Evolutionary conservation across 2,113 vertebrate genomes (phyloP).

Genomic region (Vidua chalybeata): DNA sequence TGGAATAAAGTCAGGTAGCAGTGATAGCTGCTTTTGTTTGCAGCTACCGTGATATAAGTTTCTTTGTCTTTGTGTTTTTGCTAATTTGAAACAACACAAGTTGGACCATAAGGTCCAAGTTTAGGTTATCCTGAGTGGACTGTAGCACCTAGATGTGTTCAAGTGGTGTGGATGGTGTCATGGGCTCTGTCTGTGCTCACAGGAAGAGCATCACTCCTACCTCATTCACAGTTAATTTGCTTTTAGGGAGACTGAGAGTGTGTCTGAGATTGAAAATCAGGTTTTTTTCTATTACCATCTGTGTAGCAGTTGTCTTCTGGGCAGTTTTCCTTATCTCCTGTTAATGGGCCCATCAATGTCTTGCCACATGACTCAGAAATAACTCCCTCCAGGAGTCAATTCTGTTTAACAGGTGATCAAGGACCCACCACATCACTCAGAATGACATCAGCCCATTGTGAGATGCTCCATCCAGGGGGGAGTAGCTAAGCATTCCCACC

Average conservation of each 20-base stretch:
- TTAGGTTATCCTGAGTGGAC: neutral
- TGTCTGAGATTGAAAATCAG: neutral
- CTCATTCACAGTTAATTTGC: neutral
- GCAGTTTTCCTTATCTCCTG: too few species aligned
- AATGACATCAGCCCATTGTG: too few species aligned
- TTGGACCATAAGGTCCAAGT: neutral
- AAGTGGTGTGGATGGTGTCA: neutral
- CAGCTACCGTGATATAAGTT: neutral
- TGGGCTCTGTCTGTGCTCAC: neutral
- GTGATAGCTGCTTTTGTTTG: rapidly evolving
- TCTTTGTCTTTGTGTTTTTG: neutral
- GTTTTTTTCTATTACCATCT: too few species aligned
- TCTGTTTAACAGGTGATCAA: too few species aligned
- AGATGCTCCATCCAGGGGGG: too few species aligned
- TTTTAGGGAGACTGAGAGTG: neutral
- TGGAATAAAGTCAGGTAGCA: neutral
- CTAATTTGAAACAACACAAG: neutral
- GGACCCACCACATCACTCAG: too few species aligned
- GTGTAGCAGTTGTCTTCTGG: too few species aligned
- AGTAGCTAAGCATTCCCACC: too few species aligned
- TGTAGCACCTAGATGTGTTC: neutral
- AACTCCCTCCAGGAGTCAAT: too few species aligned
- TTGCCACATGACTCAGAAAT: too few species aligned
- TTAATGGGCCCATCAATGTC: too few species aligned
- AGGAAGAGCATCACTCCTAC: neutral